A percentile compares a stretch with the other conserved stretches of the same genome.
These are phyloP conservation scores for Acestrorhynchus altus DNA, from an alignment of 2,797 vertebrate species.

Conservation along the genomic window DNA sequence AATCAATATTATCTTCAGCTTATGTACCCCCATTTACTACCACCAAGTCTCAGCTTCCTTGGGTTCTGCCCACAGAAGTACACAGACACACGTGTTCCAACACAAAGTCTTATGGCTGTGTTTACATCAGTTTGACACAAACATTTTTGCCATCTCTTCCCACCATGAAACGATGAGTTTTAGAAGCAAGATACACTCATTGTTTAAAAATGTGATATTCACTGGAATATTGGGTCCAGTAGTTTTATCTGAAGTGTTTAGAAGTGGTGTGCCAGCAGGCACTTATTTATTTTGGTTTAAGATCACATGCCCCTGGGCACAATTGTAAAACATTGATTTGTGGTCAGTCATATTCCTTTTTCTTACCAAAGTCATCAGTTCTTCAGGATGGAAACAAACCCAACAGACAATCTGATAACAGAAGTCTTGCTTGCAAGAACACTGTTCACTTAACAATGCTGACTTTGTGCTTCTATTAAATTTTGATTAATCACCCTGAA, in stretches of 20 bases:
- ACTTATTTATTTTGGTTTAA: no score
- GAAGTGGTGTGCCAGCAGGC: no score
- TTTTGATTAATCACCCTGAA: no score
- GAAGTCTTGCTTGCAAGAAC: neutral
- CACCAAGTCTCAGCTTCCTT: neutral
- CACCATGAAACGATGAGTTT: neutral
- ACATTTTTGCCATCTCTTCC: neutral
- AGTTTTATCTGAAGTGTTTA: neutral
- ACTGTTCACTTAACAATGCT: neutral
- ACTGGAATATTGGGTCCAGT: no score
- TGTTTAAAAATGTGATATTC: no score
- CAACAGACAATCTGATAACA: neutral
- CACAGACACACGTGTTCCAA: neutral
- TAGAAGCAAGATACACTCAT: neutral
- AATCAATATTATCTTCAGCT: no score
- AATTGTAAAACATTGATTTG: no score
- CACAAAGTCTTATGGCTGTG: no score
- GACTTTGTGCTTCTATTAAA: neutral
- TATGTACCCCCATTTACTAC: no score
- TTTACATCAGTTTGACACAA: neutral
- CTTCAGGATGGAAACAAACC: neutral
- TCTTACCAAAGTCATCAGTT: neutral
- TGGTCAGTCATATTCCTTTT: neutral
- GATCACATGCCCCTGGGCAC: no score
- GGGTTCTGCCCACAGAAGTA: neutral